phyloP scores from a whole-genome alignment of 2,797 vertebrate species.

The Iguana delicatissima region DNA sequence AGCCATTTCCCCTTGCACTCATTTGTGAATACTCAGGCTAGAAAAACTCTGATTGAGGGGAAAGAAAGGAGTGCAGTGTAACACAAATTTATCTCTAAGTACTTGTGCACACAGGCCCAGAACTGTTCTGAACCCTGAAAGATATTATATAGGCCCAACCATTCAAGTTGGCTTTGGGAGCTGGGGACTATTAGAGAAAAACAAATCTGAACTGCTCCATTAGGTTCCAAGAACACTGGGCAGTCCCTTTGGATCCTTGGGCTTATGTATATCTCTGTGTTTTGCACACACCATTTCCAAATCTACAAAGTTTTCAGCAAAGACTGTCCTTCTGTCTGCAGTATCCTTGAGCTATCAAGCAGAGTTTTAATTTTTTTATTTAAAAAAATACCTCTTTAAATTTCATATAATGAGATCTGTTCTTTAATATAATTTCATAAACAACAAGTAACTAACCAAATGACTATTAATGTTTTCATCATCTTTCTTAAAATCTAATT shows the following conservation, averaged over 20 bases:
- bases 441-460: too few relatives aligned
- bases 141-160: not conserved
- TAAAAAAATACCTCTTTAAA: too few relatives aligned
- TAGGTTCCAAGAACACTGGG: not conserved
- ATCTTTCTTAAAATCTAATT: too few relatives aligned
- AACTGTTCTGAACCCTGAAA: not conserved
- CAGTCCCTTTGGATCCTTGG: not conserved
- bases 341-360: too few relatives aligned
- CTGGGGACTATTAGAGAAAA: not conserved
- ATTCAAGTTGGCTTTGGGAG: not conserved
- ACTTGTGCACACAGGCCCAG: not conserved
- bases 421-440: too few relatives aligned
- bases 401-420: too few relatives aligned
- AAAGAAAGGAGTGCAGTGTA: not conserved
- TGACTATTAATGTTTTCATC: too few relatives aligned
- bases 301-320: not conserved
- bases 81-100: not conserved
- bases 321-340: not conserved
- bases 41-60: not conserved
- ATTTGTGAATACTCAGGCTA: not conserved
- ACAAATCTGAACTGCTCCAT: not conserved
- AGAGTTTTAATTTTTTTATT: too few relatives aligned
- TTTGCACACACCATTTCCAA: not conserved
- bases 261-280: not conserved
- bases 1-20: not conserved